Evolutionary conservation across 23 tunicate genomes (phyloP).

Genomic region (Pegea sp.): DNA sequence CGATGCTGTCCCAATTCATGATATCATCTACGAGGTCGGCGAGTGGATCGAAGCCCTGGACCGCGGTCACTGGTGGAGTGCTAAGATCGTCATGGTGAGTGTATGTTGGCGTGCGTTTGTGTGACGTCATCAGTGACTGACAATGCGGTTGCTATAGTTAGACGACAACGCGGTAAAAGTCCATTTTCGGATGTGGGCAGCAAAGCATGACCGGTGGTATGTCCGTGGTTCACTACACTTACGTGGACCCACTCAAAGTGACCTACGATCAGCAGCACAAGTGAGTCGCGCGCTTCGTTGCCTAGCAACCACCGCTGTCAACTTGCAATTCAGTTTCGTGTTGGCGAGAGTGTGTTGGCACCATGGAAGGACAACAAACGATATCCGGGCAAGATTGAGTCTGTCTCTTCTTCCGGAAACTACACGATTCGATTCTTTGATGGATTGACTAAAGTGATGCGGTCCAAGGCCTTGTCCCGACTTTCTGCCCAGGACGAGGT

Average conservation of each 20-base stretch:
- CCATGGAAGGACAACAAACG: constrained; percentile 75
- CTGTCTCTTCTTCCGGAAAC: constrained; percentile 31
- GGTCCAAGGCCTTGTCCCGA: too few species aligned
- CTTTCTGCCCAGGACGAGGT: too few species aligned
- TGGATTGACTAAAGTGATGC: constrained; percentile 53
- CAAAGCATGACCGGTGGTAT: constrained; percentile 39
- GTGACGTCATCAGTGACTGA: not conserved
- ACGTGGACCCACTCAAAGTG: constrained; percentile 47
- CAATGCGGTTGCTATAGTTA: too few species aligned
- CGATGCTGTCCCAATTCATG: constrained; percentile 40
- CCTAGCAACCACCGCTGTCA: too few species aligned
- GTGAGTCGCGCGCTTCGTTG: too few species aligned
- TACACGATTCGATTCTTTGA: constrained; percentile 62
- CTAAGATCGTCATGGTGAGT: constrained; percentile 47
- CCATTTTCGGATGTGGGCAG: constrained; percentile 72
- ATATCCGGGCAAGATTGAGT: constrained; percentile 62
- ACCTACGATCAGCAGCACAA: too few species aligned
- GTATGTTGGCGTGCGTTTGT: not conserved
- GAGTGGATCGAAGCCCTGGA: constrained; percentile 76
- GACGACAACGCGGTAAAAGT: too few species aligned
- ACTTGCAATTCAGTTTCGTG: too few species aligned
- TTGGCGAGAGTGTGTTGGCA: constrained; percentile 73
- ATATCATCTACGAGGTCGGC: constrained; percentile 34
- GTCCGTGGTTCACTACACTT: too few species aligned
- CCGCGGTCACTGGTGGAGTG: constrained; percentile 60